Conservation (phyloP, 2,888 invertebrate species). For the Chrysolina oricalcia region DNA sequence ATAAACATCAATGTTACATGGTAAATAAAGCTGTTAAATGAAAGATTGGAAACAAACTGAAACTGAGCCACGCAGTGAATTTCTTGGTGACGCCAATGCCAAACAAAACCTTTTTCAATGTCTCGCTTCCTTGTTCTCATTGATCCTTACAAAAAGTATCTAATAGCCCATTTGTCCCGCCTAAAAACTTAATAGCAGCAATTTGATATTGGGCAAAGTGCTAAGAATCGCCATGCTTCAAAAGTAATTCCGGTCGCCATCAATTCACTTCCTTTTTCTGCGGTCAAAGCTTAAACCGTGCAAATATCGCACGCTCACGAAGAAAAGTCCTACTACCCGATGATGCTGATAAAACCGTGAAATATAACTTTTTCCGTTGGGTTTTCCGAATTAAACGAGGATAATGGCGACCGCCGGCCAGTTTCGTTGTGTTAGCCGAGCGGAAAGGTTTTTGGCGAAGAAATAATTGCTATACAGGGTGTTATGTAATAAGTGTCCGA, state of each 20-base stretch:
- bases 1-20: too few relatives aligned
- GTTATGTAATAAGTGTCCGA: too few relatives aligned
- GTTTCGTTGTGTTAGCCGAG: neutral
- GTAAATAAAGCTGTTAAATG: too few relatives aligned
- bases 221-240: slow-evolving; percentile 31
- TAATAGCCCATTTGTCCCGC: neutral
- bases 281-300: slow-evolving; percentile 52
- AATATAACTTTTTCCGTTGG: slow-evolving; percentile 32
- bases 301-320: slow-evolving; percentile 14
- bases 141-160: neutral
- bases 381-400: slow-evolving; percentile 31
- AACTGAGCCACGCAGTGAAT: too few relatives aligned
- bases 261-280: slow-evolving; percentile 50
- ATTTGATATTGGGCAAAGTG: slow-evolving; percentile 37
- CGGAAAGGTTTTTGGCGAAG: neutral
- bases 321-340: slow-evolving; percentile 36
- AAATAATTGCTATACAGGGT: slow-evolving; percentile 29
- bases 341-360: slow-evolving; percentile 39
- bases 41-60: too few relatives aligned
- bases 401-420: slow-evolving; percentile 11
- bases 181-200: slow-evolving; percentile 32
- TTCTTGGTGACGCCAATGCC: neutral
- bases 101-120: neutral
- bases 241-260: slow-evolving; percentile 55
- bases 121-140: neutral